Conservation (phyloP, 2,113 vertebrate genomes). For the Todiramphus saurophagus region DNA sequence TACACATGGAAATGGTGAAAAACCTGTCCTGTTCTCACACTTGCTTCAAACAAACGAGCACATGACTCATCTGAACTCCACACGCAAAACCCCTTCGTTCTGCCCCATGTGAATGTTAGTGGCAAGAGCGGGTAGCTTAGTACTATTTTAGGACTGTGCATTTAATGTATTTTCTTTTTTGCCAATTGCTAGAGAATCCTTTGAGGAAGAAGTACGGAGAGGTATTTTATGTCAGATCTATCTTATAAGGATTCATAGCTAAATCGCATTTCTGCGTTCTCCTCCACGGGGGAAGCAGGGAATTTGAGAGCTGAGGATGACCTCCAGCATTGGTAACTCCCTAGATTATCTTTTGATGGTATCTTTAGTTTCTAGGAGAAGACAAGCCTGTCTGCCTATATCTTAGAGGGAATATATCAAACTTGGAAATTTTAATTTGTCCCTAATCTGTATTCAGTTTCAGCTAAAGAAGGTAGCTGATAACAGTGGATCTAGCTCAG, state of each 20-base stretch:
- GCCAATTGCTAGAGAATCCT: not conserved
- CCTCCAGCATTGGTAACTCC: slow-evolving; percentile 11
- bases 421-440: slow-evolving; percentile 13
- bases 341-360: slow-evolving; percentile 3
- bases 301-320: not conserved
- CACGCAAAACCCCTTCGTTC: not conserved
- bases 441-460: not conserved
- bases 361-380: not conserved
- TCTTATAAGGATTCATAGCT: not conserved
- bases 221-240: not conserved
- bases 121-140: not conserved
- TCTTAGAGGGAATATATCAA: not conserved
- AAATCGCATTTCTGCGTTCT: not conserved
- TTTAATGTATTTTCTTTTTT: not conserved
- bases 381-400: not conserved
- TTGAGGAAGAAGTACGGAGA: not conserved
- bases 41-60: not conserved
- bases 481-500: not conserved
- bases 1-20: not conserved
- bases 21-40: not conserved
- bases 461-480: not conserved
- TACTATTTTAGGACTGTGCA: not conserved
- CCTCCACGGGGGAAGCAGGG: not conserved
- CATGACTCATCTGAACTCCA: not conserved
- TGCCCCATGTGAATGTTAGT: not conserved